Evolutionary conservation across 2,888 invertebrate species (phyloP).

Genomic region (Cynaeus angustus): DNA sequence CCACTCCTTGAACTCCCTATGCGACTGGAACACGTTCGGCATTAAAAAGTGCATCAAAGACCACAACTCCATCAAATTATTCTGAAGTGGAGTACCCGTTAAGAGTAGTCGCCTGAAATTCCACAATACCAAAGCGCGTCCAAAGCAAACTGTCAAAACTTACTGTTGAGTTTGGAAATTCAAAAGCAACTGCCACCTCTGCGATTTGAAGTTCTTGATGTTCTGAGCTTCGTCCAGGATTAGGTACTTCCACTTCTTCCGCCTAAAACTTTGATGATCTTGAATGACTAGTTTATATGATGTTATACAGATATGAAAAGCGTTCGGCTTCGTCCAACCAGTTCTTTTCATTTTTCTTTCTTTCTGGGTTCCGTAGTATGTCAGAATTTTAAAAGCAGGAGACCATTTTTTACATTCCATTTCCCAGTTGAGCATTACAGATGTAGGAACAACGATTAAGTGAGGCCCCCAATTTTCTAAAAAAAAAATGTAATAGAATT

Average conservation of each 20-base stretch:
- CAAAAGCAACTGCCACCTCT: constrained; percentile 96
- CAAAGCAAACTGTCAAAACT: constrained; percentile 58
- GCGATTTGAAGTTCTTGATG: constrained; percentile 99
- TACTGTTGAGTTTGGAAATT: constrained; percentile 95
- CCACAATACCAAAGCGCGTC: neutral
- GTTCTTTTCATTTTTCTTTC: constrained; percentile 93
- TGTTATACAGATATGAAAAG: constrained; percentile 98
- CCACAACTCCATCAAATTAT: constrained; percentile 97
- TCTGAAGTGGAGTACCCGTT: constrained; percentile 97
- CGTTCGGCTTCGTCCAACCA: constrained; percentile 99
- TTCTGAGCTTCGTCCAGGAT: constrained; percentile 99
- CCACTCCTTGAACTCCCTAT: constrained; percentile 98
- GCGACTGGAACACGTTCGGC: constrained; percentile 97
- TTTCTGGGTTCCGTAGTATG: constrained; percentile 97
- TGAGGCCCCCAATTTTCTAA: constrained; percentile 97
- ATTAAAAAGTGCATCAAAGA: constrained; percentile 98
- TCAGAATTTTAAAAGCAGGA: constrained; percentile 98
- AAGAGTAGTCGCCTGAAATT: constrained; percentile 84
- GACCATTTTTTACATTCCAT: constrained; percentile 99
- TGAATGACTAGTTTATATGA: constrained; percentile 98
- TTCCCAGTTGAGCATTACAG: constrained; percentile 99
- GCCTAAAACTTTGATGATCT: constrained; percentile 97
- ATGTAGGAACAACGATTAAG: constrained; percentile 98
- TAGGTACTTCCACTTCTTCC: constrained; percentile 98
- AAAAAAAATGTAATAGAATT: constrained; percentile 50